Evolutionary conservation across 2,888 invertebrate species (phyloP).

Genomic region (Smittia sp.): DNA sequence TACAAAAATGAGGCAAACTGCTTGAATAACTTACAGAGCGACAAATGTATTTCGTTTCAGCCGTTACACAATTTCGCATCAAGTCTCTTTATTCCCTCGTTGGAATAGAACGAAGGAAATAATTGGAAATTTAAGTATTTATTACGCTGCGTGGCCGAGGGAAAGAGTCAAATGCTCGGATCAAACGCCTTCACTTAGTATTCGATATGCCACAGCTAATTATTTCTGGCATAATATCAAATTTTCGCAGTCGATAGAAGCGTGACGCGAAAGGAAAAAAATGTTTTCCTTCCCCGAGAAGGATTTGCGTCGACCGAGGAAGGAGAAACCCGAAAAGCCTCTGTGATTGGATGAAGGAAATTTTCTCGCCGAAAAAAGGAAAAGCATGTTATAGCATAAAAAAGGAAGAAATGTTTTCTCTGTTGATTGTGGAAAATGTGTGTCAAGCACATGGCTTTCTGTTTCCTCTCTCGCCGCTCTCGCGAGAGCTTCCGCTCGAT

Average conservation of each 20-base stretch:
- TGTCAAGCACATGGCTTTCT: conserved; percentile 32
- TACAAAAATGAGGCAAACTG: no score
- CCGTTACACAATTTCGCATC: conserved; percentile 1
- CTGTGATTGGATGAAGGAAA: conserved; percentile 35
- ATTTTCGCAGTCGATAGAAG: conserved; percentile 23
- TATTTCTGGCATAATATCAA: conserved; percentile 23
- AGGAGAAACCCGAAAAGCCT: conserved; percentile 22
- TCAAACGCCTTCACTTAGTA: not conserved
- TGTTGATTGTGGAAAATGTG: conserved; percentile 33
- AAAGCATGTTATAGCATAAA: not conserved
- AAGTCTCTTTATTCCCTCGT: not conserved
- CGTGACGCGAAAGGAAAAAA: conserved; percentile 6
- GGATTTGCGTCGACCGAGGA: conserved; percentile 22
- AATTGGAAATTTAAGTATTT: conserved; percentile 41
- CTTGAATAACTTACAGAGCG: no score
- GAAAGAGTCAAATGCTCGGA: not conserved
- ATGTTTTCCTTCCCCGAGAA: conserved; percentile 8
- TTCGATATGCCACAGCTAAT: conserved; percentile 33
- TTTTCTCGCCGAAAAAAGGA: conserved; percentile 28
- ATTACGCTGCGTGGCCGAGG: not conserved
- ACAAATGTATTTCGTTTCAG: not conserved
- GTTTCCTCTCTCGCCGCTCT: conserved; percentile 12
- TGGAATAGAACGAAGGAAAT: conserved; percentile 14
- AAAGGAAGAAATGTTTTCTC: conserved; percentile 30
- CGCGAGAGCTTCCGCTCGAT: not conserved